Base-by-base conservation (phyloP, 2,113 vertebrate species). In the Datnioides undecimradiatus region DNA sequence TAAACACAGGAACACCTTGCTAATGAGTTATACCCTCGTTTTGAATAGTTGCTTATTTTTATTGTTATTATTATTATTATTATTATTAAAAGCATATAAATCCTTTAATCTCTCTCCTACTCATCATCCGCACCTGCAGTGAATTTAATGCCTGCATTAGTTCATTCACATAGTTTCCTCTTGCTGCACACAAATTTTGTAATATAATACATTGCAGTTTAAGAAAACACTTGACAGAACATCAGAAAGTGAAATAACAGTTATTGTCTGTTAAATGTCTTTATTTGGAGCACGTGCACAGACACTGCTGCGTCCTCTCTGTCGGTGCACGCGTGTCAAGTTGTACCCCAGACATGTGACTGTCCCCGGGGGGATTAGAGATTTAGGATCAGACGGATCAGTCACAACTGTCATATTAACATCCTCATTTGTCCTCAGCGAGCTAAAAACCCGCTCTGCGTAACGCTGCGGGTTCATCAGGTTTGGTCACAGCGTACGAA, bases 321-420 rank as follows among this genome's bases (percentile, higher is more conserved):
- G 9, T 34, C 16, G 8, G 46, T 48, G 17, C 4, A 9, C 2
- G 36, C 1, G 12, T 75, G 64, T 70, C 46, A 45, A 43, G 68
- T 68, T 79, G 65, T 58, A 45, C 49, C 38, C 34, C 62, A 63
- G 65, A 85, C 88, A 91, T 76, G 88, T 88, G 88, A 81, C 62
- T 57, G 62, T 38, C 60, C 82, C 60, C 2, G 36, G 59, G 36
- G 59, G 64, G 88, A 90, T 87, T 90, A 87, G 65, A 83, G 89
- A 67, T 73, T 85, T 82, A 77, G 81, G 85, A 86, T 89, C 85
- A 87, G 86, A 76, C 86, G 40, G 86, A 83, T 92, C 76, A 84
- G 80, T 73, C 80, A 83, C 74, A 83, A 79, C 72, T 76, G 79
- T 86, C 72, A 84, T 71, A 69, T 80, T 33, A 58, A 76, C 51